Evolutionary conservation across 2,797 vertebrate species (phyloP), one percentile per base, ranked within the genome.

Genomic region (Dendrocincla tyrannina): DNA sequence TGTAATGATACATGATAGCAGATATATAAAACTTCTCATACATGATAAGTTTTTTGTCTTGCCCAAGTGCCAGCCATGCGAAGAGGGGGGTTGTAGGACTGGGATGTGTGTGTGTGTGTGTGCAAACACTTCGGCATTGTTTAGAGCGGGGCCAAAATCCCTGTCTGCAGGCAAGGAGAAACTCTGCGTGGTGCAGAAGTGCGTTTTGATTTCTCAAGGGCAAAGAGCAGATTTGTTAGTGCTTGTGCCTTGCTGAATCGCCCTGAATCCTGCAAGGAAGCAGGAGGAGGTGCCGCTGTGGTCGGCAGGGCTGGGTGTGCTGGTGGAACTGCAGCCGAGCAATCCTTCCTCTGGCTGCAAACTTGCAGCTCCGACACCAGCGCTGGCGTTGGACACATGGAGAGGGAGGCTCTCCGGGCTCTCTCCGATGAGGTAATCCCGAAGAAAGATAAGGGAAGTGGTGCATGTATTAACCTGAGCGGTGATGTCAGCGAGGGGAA

Each of bases 401-500:
- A 52, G 88, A 67, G 64, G 49, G 87, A 84, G 84, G 85, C 91
- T 90, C 84, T 80, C 80, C 9, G 39, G 49, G 44, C 42, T 13
- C 83, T 78, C 88, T 89, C 50, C 50, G 59, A 89, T 94, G 94
- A 96, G 94, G 92, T 95, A 89, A 97, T 97, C 80, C 78, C 32
- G 0, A 16, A 20, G 83, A 55, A 17, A 87, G 93, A 88, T 93
- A 91, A 91, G 92, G 81, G 60, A 32, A 85, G 93, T 6, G 73
- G 56, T 56, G 93, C 84, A 4, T 96, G 91, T 86, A 10, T 35
- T 39, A 86, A 97, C 91, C 83, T 91, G 88, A 87, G 37, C 15
- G 35, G 73, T 94, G 95, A 90, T 87, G 92, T 91, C 93, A 96
- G 94, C 8, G 11, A 2, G 68, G 30, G 80, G 18, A 73, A 39